Evolutionary conservation across 2,888 invertebrate genomes (phyloP), one percentile per base, ranked within the genome.

Genomic region (Agelastica alni): DNA sequence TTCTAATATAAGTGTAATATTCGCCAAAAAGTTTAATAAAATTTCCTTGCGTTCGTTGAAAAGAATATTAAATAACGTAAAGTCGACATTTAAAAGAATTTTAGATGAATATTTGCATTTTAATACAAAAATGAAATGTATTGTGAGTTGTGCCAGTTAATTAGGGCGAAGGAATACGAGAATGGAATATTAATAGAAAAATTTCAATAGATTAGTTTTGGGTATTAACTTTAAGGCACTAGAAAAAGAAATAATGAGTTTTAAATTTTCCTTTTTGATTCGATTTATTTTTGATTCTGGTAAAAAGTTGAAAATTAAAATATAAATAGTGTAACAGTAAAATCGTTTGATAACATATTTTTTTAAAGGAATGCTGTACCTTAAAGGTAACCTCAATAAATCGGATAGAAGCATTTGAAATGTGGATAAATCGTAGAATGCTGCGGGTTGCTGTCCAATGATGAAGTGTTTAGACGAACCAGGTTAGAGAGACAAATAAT

Each of bases 101-200:
- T 46, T 48, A 61, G 51, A 56, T 58, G 56, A 47, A 56, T 58
- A 60, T 58, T 60, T 57, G 56, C 62, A 62, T 62, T 62, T 62
- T 62, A 58, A 62, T 60, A 28, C 46, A 31, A 45, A 48, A 56
- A 56, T 44, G 57, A 60, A 59, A 60, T 56, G 56, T 61, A 61
- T 59, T 59, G 58, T 61, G 61, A 61, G 59, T 61, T 61, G 59
- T 61, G 59, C 56, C 44, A 26, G 57, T 61, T 61, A 61, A 61
- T 61, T 61, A 59, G 58, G 49, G 42, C 49, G 55, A 43, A 48
- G 48, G 44, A 61, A 49, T 39, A 56, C 57, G 47, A 20, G 54
- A 43, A 44, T 49, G 44, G 59, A 56, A 59, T 59, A 59, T 41
- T 55, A 56, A 56, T 22, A 51, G 43, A 47, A 47, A 56, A 45